Percentiles rank a stretch among this genome's conserved stretches.
Conservation (phyloP, 2,888 invertebrate species). For the Cerceris rybyensis region DNA sequence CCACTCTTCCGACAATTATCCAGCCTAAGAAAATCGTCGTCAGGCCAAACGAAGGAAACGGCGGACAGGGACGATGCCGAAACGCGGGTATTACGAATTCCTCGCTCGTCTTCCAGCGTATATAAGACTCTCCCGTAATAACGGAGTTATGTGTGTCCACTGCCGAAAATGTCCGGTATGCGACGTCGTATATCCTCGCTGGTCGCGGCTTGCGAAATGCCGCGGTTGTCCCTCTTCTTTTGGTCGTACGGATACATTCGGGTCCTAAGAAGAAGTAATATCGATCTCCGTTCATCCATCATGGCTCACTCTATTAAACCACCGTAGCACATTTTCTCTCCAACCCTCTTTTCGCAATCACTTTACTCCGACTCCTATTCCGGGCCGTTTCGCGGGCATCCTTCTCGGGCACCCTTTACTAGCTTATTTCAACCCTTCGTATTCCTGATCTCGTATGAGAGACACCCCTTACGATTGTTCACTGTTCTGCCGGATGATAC, state of each 20-base stretch:
- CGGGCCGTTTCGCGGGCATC: conserved; percentile 34
- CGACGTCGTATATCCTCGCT: conserved; percentile 43
- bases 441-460: no score
- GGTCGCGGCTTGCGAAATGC: conserved; percentile 59
- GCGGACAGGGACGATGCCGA: conserved; percentile 25
- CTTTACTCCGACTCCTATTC: conserved; percentile 69
- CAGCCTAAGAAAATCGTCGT: conserved; percentile 49
- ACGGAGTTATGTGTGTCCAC: conserved; percentile 50
- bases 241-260: conserved; percentile 37
- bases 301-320: conserved; percentile 77
- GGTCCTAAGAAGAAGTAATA: conserved; percentile 68
- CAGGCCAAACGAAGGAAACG: conserved; percentile 36
- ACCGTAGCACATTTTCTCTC: conserved; percentile 69
- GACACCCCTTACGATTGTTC: no score
- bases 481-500: no score
- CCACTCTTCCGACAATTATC: conserved; percentile 57
- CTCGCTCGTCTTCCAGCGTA: conserved; percentile 42
- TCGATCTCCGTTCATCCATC: conserved; percentile 76
- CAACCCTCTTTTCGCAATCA: conserved; percentile 71
- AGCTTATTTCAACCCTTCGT: no score
- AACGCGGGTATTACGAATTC: conserved; percentile 54
- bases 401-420: conserved; percentile 22
- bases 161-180: conserved; percentile 65
- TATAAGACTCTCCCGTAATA: conserved; percentile 60
- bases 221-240: conserved; percentile 42